A percentile compares a stretch with the other conserved stretches of the same genome.
These are phyloP conservation scores for Dorcus hopei DNA, from an alignment of 2,888 invertebrate species.

Conservation along the genomic window DNA sequence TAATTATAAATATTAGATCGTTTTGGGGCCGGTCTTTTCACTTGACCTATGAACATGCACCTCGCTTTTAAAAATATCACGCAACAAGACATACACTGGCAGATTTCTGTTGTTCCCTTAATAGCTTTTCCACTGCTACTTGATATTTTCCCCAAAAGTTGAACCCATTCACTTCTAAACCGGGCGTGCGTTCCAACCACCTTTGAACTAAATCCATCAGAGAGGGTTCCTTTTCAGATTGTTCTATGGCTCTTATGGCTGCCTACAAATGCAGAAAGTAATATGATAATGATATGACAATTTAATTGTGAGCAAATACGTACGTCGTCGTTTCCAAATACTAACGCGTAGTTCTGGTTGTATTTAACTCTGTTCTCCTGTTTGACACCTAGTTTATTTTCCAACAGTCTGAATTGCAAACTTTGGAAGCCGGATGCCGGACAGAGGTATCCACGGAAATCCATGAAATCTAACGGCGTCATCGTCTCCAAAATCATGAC, in stretches of 20 bases:
- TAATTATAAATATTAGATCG: no score
- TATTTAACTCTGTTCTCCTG: conserved; percentile 88
- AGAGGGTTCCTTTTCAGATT: conserved; percentile 81
- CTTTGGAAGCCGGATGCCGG: conserved; percentile 99
- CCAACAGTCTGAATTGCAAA: conserved; percentile 90
- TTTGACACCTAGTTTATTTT: conserved; percentile 84
- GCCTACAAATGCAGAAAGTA: conserved; percentile 22
- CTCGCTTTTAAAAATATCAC: no score
- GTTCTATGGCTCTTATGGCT: conserved; percentile 56
- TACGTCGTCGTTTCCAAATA: conserved; percentile 72
- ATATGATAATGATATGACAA: background rate
- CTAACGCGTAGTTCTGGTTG: conserved; percentile 86
- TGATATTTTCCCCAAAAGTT: conserved; percentile 94
- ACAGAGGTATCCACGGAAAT: conserved; percentile 87
- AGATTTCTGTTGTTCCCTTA: conserved; percentile 63
- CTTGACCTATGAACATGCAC: no score
- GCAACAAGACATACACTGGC: conserved; percentile 54
- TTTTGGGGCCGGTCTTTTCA: no score
- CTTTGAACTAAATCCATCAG: conserved; percentile 81
- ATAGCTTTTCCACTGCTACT: conserved; percentile 66
- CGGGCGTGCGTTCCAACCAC: conserved; percentile 95
- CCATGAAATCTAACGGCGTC: conserved; percentile 98
- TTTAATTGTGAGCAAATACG: conserved; percentile 19
- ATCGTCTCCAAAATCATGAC: conserved; percentile 97
- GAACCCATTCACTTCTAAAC: conserved; percentile 78